Percentiles rank a stretch among this genome's conserved stretches.
These are phyloP conservation scores for Vulpes lagopus DNA, from an alignment of 2,113 vertebrate genomes.

Conservation along the genomic window DNA sequence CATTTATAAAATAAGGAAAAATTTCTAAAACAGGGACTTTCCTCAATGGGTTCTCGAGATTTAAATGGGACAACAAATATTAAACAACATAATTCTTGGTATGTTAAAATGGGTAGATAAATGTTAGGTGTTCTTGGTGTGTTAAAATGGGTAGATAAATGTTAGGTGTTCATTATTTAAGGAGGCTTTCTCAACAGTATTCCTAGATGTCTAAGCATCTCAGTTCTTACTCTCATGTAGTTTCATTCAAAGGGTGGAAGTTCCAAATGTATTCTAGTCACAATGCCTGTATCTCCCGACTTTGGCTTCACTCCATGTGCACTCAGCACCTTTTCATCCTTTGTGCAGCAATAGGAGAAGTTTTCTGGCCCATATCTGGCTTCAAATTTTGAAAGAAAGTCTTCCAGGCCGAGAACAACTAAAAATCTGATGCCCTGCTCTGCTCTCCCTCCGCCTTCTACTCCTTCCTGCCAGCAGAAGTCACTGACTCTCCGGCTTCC, in stretches of 20 bases:
- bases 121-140: constrained; percentile 29
- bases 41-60: not conserved
- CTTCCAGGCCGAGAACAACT: constrained; percentile 54
- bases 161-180: constrained; percentile 56
- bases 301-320: not conserved
- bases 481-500: constrained; percentile 71
- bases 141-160: constrained; percentile 51
- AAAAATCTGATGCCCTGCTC: not conserved
- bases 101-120: constrained; percentile 51
- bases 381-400: constrained; percentile 37
- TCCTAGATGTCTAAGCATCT: constrained; percentile 11
- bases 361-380: constrained; percentile 56
- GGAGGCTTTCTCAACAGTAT: not conserved
- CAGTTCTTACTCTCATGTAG: not conserved
- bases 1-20: constrained; percentile 13
- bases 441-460: not conserved
- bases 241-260: not conserved
- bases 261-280: constrained; percentile 33
- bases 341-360: constrained; percentile 31
- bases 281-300: not conserved
- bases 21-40: constrained; percentile 22
- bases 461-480: constrained; percentile 60
- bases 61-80: not conserved
- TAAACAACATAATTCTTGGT: not conserved
- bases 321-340: constrained; percentile 39